A percentile compares a stretch with the other conserved stretches of the same genome.
phyloP scores from a whole-genome alignment of 2,888 invertebrate genomes.

The Anoplius nigerrimus region DNA sequence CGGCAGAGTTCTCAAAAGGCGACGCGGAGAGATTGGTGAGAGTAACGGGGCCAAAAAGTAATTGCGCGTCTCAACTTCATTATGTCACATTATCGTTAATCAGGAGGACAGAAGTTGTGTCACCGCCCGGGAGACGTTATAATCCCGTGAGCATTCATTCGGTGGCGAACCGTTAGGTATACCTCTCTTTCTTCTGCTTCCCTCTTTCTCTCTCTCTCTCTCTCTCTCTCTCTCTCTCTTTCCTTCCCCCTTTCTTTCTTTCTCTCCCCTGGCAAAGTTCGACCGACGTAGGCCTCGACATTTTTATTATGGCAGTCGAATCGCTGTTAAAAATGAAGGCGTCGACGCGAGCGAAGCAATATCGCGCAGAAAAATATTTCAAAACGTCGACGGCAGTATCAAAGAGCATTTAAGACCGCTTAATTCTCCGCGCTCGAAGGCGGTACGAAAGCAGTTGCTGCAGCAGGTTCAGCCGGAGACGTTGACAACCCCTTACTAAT shows the following conservation, averaged over 20 bases:
- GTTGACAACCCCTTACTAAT: slow-evolving; percentile 67
- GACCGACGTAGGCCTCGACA: slow-evolving; percentile 13
- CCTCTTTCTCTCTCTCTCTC: neutral
- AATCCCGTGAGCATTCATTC: slow-evolving; percentile 2
- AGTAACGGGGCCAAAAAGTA: slow-evolving; percentile 13
- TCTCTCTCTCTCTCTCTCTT: slow-evolving; percentile 3
- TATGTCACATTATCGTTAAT: slow-evolving; percentile 7
- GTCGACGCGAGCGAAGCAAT: slow-evolving; percentile 35
- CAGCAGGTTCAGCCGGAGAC: slow-evolving; percentile 50
- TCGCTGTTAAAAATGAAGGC: slow-evolving; percentile 50
- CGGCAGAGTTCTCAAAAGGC: neutral
- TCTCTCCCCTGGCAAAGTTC: neutral
- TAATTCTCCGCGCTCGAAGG: slow-evolving; percentile 53
- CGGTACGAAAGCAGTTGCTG: slow-evolving; percentile 40
- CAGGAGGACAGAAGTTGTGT: neutral
- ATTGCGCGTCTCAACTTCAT: slow-evolving; percentile 21
- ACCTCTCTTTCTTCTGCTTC: neutral
- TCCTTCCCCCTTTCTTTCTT: neutral
- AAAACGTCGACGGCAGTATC: slow-evolving; percentile 63
- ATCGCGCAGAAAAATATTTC: slow-evolving; percentile 54
- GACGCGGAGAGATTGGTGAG: slow-evolving; percentile 7
- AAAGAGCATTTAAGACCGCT: slow-evolving; percentile 65
- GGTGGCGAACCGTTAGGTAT: slow-evolving; percentile 12
- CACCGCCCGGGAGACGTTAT: neutral
- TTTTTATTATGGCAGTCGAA: slow-evolving; percentile 45